Evolutionary conservation across 1,140 invertebrate species (phyloP).

Genomic region (Hyles vespertilio): DNA sequence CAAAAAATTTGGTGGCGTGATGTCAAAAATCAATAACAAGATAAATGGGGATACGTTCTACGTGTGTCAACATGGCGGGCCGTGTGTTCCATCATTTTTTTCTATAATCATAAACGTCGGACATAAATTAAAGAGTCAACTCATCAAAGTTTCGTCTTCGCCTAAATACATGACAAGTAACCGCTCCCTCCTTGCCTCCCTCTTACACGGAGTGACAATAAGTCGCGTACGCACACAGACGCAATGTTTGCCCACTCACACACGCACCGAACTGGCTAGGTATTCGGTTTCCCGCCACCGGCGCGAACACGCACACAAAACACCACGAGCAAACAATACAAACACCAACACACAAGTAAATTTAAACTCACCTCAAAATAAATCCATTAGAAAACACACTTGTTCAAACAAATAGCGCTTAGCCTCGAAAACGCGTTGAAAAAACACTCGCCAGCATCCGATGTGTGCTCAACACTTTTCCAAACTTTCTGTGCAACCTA

Average conservation of each 20-base stretch:
- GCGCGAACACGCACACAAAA: constrained; percentile 71
- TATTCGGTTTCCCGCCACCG: constrained; percentile 74
- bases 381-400: constrained; percentile 76
- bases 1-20: constrained; percentile 48
- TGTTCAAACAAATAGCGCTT: constrained; percentile 75
- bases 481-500: constrained; percentile 66
- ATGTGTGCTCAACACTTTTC: constrained; percentile 70
- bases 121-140: constrained; percentile 72
- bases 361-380: constrained; percentile 76
- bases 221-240: constrained; percentile 51
- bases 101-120: constrained; percentile 37
- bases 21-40: constrained; percentile 54
- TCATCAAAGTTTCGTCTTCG: constrained; percentile 69
- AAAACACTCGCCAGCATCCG: constrained; percentile 68
- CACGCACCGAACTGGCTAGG: constrained; percentile 54
- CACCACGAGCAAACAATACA: constrained; percentile 71
- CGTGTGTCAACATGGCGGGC: constrained; percentile 37
- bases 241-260: constrained; percentile 63
- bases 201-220: constrained; percentile 71
- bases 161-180: constrained; percentile 74
- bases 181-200: constrained; percentile 59
- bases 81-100: constrained; percentile 25
- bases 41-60: constrained; percentile 24
- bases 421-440: constrained; percentile 75
- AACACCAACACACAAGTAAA: constrained; percentile 74